Evolutionary conservation across 2,888 invertebrate genomes (phyloP), one percentile per base, ranked within the genome.

Genomic region (Scaptomyza reducta): DNA sequence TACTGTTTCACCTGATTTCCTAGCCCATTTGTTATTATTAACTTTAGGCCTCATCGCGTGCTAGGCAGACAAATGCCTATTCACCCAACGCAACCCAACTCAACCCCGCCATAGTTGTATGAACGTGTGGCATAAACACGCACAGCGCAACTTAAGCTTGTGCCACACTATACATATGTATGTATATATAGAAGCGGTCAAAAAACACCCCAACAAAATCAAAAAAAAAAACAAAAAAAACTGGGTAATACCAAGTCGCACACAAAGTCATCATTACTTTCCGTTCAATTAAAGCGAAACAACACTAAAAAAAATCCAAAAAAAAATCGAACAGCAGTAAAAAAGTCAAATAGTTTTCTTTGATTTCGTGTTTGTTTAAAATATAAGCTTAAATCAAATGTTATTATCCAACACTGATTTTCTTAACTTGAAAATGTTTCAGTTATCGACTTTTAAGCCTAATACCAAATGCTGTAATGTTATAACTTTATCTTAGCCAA

Each of bases 191-290:
- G 16, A n/a, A 47, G 16, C 27, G 71, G 51, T 41, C 54, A 61
- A 58, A 49, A 49, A 55, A 42, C 55, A 53, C 35, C 45, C 22
- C 22, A 22, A 3, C 22, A 22, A 22, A n/a, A n/a, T n/a, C n/a
- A n/a, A n/a, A n/a, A n/a, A n/a, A n/a, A n/a, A n/a, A n/a, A n/a
- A n/a, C n/a, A n/a, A n/a, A n/a, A n/a, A n/a, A n/a, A n/a, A n/a
- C n/a, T n/a, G n/a, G n/a, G n/a, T n/a, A n/a, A n/a, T n/a, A n/a
- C n/a, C n/a, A n/a, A n/a, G n/a, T n/a, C n/a, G n/a, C n/a, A n/a
- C n/a, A n/a, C n/a, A n/a, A n/a, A n/a, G 61, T 69, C 74, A 70
- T 58, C 63, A 49, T 74, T 72, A 57, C 63, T 87, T 87, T 78
- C 73, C 67, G 82, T 67, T 69, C 85, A 76, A 82, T 87, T 87